These are phyloP conservation scores for Thrips palmi DNA, from an alignment of 1,140 invertebrate species.

Conservation along the genomic window DNA sequence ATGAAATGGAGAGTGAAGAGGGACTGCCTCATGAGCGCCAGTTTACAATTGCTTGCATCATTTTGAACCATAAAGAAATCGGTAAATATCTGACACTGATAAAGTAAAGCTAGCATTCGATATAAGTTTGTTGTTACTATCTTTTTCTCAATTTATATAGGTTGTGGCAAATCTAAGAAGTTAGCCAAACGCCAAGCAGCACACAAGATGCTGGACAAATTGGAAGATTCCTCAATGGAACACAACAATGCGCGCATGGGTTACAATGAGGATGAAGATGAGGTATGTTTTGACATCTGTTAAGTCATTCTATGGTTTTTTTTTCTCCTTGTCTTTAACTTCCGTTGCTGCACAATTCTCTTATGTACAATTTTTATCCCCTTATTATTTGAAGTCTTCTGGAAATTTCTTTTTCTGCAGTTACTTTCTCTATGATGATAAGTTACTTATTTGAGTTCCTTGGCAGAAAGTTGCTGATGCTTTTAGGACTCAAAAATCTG, in stretches of 20 bases:
- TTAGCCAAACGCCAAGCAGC: conserved; percentile 86
- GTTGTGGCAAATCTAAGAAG: conserved; percentile 84
- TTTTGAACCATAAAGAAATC: conserved; percentile 61
- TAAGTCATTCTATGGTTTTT: not conserved
- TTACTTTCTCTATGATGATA: too few species aligned
- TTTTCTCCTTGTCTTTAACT: conserved; percentile 9
- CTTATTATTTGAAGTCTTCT: not conserved
- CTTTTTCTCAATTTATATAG: conserved; percentile 18
- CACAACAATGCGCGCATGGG: conserved; percentile 28
- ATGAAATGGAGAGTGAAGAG: conserved; percentile 75
- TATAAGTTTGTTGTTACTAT: not conserved
- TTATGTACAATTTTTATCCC: conserved; percentile 24
- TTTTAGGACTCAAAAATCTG: too few species aligned
- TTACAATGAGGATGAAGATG: conserved; percentile 20
- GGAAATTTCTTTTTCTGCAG: conserved; percentile 8
- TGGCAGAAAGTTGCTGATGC: too few species aligned
- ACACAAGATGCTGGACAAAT: conserved; percentile 72
- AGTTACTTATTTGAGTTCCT: too few species aligned
- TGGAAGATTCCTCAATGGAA: conserved; percentile 58
- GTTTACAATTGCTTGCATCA: conserved; percentile 80
- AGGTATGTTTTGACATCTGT: conserved; percentile 17
- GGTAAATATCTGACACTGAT: too few species aligned
- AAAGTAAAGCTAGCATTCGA: too few species aligned
- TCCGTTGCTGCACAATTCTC: conserved; percentile 1
- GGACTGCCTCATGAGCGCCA: conserved; percentile 83